These are phyloP conservation scores for Lasioglossum oenotherae DNA, from an alignment of 2,888 invertebrate species.

Conservation along the genomic window DNA sequence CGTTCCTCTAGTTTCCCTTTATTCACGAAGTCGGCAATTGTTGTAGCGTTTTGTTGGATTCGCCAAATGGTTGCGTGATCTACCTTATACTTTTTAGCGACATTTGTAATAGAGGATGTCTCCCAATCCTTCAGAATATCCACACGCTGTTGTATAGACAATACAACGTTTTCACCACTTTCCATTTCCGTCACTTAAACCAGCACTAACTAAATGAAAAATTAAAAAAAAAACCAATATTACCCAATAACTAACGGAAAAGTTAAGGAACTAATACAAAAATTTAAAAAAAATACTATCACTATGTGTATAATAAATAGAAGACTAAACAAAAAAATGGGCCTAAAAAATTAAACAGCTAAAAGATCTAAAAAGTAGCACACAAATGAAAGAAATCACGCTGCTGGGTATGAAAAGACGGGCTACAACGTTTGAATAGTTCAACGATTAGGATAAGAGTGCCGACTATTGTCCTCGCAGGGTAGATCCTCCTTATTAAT, in stretches of 20 bases:
- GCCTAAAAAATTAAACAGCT: too few species aligned
- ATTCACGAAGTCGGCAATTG: background rate
- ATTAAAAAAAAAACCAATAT: background rate
- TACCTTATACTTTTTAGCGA: background rate
- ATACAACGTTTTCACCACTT: background rate
- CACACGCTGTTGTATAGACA: background rate
- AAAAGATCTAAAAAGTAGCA: too few species aligned
- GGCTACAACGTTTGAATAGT: too few species aligned
- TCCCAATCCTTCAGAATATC: background rate
- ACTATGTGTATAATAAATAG: too few species aligned
- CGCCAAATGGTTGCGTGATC: background rate
- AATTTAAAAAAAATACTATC: too few species aligned
- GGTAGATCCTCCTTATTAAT: too few species aligned
- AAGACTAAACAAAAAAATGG: too few species aligned
- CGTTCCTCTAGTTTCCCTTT: background rate
- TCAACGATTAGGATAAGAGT: too few species aligned
- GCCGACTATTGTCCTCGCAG: too few species aligned
- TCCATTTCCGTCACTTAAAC: background rate
- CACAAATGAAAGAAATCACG: too few species aligned
- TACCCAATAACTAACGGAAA: background rate
- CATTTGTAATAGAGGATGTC: background rate
- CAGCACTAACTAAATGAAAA: background rate
- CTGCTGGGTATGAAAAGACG: too few species aligned
- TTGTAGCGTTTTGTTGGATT: background rate
- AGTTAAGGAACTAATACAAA: background rate